A percentile compares a stretch with the other conserved stretches of the same genome.
phyloP scores from a whole-genome alignment of 2,888 invertebrate species.

The Candidula unifasciata region DNA sequence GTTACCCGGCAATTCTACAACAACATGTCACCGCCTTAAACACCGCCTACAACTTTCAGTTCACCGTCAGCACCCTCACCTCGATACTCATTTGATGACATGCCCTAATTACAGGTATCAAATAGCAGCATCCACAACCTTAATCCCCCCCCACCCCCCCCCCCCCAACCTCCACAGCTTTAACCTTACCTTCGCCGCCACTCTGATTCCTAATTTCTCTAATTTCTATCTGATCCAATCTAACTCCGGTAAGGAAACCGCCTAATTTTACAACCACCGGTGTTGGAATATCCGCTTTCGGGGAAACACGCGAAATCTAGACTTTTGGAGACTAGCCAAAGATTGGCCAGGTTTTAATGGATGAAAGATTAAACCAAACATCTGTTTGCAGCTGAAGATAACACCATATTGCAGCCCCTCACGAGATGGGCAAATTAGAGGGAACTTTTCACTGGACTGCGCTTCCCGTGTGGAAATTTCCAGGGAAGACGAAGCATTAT shows the following conservation, averaged over 20 bases:
- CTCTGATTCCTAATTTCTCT: conserved; percentile 6
- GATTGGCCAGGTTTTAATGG: conserved; percentile 30
- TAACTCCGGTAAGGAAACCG: background rate
- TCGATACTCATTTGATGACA: background rate
- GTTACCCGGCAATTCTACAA: too few relatives aligned
- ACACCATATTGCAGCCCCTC: conserved; percentile 18
- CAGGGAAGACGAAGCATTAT: background rate
- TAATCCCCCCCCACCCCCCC: background rate
- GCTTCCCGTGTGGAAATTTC: conserved; percentile 19
- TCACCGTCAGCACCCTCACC: too few relatives aligned
- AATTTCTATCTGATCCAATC: background rate
- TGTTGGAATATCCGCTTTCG: conserved; percentile 34
- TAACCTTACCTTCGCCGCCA: background rate
- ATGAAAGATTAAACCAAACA: conserved; percentile 26
- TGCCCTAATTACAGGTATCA: background rate
- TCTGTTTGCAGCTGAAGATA: conserved; percentile 8
- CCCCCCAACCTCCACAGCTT: background rate
- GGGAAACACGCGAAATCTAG: background rate
- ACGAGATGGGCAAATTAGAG: conserved; percentile 39
- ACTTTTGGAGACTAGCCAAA: background rate
- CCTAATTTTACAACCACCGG: conserved; percentile 25
- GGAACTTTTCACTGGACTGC: conserved; percentile 1
- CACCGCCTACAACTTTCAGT: too few relatives aligned
- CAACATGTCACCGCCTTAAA: too few relatives aligned
- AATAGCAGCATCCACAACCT: background rate